Evolutionary conservation across 1,140 invertebrate genomes (phyloP).

Genomic region (Drosophila melanogaster): Release_6_plus_ISO1_MT NT_033779.5:631001-631500

Average conservation of each 20-base stretch:
- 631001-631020: conserved; percentile 53
- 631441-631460: neutral
- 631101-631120: conserved; percentile 56
- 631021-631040: conserved; percentile 51
- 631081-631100: conserved; percentile 60
- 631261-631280: conserved; percentile 25
- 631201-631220: conserved; percentile 15
- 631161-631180: neutral
- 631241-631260: conserved; percentile 36
- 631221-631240: conserved; percentile 30
- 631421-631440: too few species aligned
- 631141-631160: conserved; percentile 42
- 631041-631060: conserved; percentile 57
- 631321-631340: conserved; percentile 24
- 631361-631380: conserved; percentile 71
- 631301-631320: conserved; percentile 52
- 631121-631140: conserved; percentile 60
- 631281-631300: conserved; percentile 5
- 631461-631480: too few species aligned
- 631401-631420: conserved; percentile 6
- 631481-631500: too few species aligned
- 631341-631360: conserved; percentile 62
- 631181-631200: conserved; percentile 11
- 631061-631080: conserved; percentile 59
- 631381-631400: conserved; percentile 39